Evolutionary conservation across 1,140 invertebrate species (phyloP).

Genomic region (Drosophila carrolli): DNA sequence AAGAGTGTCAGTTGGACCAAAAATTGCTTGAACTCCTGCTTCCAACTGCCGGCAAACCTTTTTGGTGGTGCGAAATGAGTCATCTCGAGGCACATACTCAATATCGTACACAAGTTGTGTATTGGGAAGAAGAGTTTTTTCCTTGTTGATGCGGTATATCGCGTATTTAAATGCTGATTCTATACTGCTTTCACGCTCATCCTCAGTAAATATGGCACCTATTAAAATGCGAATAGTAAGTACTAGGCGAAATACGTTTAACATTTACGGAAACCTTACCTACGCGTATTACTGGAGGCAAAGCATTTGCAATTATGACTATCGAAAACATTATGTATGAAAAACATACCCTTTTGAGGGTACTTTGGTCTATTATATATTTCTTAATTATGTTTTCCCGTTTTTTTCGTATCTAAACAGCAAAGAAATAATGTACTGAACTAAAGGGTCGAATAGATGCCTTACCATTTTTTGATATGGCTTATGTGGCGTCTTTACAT

Average conservation of each 20-base stretch:
- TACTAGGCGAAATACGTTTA: neutral
- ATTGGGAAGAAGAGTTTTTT: slow-evolving; percentile 91
- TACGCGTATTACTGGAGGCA: slow-evolving; percentile 63
- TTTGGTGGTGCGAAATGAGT: slow-evolving; percentile 95
- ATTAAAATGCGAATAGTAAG: neutral
- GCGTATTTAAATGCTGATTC: slow-evolving; percentile 97
- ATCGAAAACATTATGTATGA: slow-evolving; percentile 42
- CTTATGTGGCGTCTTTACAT: neutral
- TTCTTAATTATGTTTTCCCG: slow-evolving; percentile 1
- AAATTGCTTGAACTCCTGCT: slow-evolving; percentile 94
- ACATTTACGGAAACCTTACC: slow-evolving; percentile 35
- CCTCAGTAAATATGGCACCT: slow-evolving; percentile 96
- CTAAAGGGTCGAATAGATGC: too few species aligned
- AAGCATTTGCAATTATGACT: slow-evolving; percentile 31
- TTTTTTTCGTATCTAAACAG: slow-evolving; percentile 8
- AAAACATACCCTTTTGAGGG: slow-evolving; percentile 23
- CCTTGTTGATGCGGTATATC: slow-evolving; percentile 95
- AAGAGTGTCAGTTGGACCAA: slow-evolving; percentile 93
- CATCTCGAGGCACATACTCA: slow-evolving; percentile 93
- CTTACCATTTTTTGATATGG: slow-evolving; percentile 16
- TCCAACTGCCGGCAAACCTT: slow-evolving; percentile 95
- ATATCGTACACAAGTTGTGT: slow-evolving; percentile 96
- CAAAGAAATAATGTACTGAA: neutral
- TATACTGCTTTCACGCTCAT: slow-evolving; percentile 92
- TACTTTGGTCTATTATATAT: neutral